Evolutionary conservation across 1,140 invertebrate species (phyloP).

Genomic region (Tetragonula clypearis): DNA sequence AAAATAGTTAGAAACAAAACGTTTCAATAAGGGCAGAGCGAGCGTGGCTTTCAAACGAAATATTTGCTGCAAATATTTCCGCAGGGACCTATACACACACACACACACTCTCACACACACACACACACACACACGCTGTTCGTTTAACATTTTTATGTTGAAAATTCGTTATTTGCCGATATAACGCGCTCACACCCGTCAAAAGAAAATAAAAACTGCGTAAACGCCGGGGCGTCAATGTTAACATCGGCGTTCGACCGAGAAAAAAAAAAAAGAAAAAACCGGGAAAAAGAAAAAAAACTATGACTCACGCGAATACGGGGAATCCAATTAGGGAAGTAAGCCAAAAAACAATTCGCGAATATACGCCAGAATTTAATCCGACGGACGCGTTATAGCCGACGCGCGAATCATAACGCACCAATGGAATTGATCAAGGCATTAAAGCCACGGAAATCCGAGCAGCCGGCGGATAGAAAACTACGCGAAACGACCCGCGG

Average conservation of each 20-base stretch:
- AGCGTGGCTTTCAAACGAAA: background rate
- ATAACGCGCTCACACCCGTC: background rate
- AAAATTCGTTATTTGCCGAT: background rate
- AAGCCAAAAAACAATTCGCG: constrained; percentile 43
- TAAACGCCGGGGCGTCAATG: background rate
- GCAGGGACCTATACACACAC: too few species aligned
- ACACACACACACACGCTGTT: background rate
- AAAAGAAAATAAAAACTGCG: background rate
- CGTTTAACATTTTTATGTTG: background rate
- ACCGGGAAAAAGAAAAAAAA: background rate
- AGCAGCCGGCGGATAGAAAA: background rate
- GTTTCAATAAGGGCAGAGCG: background rate
- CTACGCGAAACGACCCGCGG: background rate
- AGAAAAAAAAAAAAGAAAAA: background rate
- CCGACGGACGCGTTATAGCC: background rate
- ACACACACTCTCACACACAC: too few species aligned
- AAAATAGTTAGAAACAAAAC: background rate
- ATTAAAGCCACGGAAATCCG: constrained; percentile 9
- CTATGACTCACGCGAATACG: background rate
- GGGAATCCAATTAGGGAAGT: constrained; percentile 33
- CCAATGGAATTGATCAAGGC: constrained; percentile 20
- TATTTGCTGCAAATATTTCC: too few species aligned
- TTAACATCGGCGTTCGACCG: background rate
- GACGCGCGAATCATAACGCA: background rate
- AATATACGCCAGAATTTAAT: constrained; percentile 22